Base-by-base conservation (phyloP, 2,797 vertebrate genomes). In the Onychomys arenicola region DNA sequence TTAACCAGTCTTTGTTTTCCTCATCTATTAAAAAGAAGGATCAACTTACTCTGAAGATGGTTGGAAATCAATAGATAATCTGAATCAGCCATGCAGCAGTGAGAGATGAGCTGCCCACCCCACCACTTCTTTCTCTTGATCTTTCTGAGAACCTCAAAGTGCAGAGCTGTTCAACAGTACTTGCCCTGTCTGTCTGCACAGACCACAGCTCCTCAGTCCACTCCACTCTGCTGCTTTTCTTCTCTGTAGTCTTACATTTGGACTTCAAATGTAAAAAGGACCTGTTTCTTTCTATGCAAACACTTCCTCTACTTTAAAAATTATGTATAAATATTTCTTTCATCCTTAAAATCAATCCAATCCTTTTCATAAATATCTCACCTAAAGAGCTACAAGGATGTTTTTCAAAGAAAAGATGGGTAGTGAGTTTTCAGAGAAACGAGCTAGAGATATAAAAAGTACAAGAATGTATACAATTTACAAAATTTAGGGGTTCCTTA, bases 341-440 rank as follows among this genome's bases (percentile, higher is more conserved):
- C 63, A 90, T 46, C 14, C 71, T 40, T 94, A 80, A 90, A 93
- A 91, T 88, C 40, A 67, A 84, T 55, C 23, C 67, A 76, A 92
- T 32, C 65, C 71, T 93, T 87, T 52, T 17, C 9, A 25, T 37
- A 78, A 76, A 92, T 21, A 84, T 6, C 37, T 78, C 29, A 92
- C 40, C 82, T 90, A 52, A 13, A 94, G 14, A 94, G 59, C 43
- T 10, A 34, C 40, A 21, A 88, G 46, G 75, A 61, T n/a, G 11
- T 27, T 73, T 95, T 84, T 89, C 82, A 90, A 95, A 92, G 32
- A 83, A 25, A 82, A 75, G 71, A 92, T 6, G 8, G 27, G 57
- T 59, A 34, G 49, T 75, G 43, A 84, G 37, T 89, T 92, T 95
- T 78, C 77, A 87, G 71, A 94, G 40, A 80, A 37, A n/a, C 94